phyloP scores from a whole-genome alignment of 2,113 vertebrate genomes.

The Pachyramphus minor region DNA sequence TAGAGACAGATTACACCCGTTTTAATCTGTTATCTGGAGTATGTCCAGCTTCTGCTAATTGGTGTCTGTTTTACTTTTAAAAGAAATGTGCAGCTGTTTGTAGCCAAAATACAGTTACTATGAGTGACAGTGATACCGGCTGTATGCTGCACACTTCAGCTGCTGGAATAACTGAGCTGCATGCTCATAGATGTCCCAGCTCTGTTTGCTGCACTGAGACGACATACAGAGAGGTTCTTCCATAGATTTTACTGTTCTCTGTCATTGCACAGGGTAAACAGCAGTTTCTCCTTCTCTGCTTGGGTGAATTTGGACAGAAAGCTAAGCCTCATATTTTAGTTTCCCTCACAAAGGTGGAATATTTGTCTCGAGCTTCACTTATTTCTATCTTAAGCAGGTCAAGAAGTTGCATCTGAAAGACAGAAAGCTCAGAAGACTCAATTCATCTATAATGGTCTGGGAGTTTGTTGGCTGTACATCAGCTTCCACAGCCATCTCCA shows the following conservation, averaged over 20 bases:
- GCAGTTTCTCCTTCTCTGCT: background rate
- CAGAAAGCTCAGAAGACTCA: background rate
- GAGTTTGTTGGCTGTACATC: background rate
- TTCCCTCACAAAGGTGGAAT: background rate
- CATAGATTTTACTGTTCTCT: background rate
- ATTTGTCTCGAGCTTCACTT: background rate
- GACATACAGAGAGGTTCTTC: background rate
- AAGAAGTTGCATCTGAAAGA: background rate
- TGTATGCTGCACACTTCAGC: background rate
- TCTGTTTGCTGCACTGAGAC: background rate
- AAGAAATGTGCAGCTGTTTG: conserved; percentile 22
- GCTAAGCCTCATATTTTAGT: background rate
- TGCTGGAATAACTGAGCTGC: background rate
- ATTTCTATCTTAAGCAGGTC: background rate
- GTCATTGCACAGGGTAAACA: background rate
- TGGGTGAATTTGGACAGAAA: background rate
- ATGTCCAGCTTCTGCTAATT: background rate
- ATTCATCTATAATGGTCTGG: fast-evolving
- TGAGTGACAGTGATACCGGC: background rate
- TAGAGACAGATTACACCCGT: background rate
- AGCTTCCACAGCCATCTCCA: fast-evolving
- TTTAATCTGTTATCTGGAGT: conserved; percentile 9
- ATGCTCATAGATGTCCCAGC: background rate
- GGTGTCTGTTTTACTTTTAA: background rate
- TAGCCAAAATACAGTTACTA: background rate